Base-by-base conservation (phyloP, 1,140 invertebrate species). In the Danaus plexippus region DNA sequence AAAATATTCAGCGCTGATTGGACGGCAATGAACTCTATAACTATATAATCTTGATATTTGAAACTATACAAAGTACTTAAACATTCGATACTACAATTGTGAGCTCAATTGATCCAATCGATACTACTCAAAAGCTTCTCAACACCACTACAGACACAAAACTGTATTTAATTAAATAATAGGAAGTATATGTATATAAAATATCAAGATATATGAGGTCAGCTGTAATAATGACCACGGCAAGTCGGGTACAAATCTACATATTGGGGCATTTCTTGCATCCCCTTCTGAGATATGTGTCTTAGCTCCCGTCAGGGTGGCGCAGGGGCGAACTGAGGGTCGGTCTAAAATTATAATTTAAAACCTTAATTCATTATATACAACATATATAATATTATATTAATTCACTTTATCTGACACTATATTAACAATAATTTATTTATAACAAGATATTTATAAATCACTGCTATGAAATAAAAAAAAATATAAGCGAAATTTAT, bases 221-320 rank as follows among this genome's bases (percentile, higher is more conserved):
- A 9, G n/a, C 57, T 76, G 73, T 47, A 84, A 74, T 84, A 82
- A 85, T 84, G 82, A 84, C 79, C 80, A 71, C 63, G 54, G 70
- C 54, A 57, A 71, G 68, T 66, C 57, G 67, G 64, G 73, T 76
- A 76, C 74, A 75, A 74, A 85, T 85, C 80, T 85, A 80, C 82
- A 85, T 85, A 85, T 81, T 77, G 77, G 77, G 77, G 76, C 72
- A 84, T 85, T 85, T 85, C 82, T 85, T 85, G 82, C 82, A 80
- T 75, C 80, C 80, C 80, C 66, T 71, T 60, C 79, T 84, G 80
- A 85, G 80, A 85, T 84, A 84, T 85, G 80, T 85, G 80, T 80
- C 78, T 81, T 80, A 63, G 61, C 70, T 72, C 77, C 69, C 70
- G 79, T 80, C 80, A 67, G 78, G 81, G 81, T 80, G 78, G 73